Conservation (phyloP, 2,797 vertebrate species). For the Sciaenops ocellatus region DNA sequence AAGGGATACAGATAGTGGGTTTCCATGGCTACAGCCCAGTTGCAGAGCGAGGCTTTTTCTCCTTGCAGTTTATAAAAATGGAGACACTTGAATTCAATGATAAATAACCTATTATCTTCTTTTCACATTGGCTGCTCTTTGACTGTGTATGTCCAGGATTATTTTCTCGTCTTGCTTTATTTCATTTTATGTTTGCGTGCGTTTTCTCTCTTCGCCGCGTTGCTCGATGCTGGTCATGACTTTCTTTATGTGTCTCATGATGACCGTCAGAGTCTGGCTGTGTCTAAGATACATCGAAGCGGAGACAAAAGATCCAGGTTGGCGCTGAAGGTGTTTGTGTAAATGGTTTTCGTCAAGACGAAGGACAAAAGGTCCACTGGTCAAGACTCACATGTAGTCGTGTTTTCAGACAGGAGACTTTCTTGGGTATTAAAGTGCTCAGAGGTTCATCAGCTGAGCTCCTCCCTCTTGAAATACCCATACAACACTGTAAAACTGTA, state of each 20-base stretch:
- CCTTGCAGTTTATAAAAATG: constrained; percentile 53
- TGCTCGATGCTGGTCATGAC: constrained; percentile 6
- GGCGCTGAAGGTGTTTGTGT: constrained; percentile 7
- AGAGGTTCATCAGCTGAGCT: not conserved
- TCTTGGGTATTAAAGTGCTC: not conserved
- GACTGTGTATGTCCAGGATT: constrained; percentile 24
- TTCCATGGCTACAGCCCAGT: constrained; percentile 75
- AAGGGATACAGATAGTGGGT: constrained; percentile 59
- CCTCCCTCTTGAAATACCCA: not conserved
- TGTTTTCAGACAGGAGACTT: not conserved
- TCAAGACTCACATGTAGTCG: not conserved
- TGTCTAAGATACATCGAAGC: not conserved
- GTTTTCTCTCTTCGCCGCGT: constrained; percentile 14
- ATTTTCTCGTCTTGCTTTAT: constrained; percentile 36
- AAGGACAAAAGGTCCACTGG: not conserved
- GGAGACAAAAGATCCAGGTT: constrained; percentile 5
- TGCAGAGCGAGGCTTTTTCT: constrained; percentile 51
- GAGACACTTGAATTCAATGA: constrained; percentile 51
- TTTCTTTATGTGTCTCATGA: constrained; percentile 13
- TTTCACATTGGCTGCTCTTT: constrained; percentile 41
- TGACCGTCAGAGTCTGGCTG: not conserved
- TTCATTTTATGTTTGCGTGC: constrained; percentile 44
- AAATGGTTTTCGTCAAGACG: not conserved
- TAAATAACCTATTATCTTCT: constrained; percentile 61
- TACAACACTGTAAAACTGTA: not conserved